Base-by-base conservation (phyloP, 2,113 vertebrate genomes). In the Siniperca knerii region DNA sequence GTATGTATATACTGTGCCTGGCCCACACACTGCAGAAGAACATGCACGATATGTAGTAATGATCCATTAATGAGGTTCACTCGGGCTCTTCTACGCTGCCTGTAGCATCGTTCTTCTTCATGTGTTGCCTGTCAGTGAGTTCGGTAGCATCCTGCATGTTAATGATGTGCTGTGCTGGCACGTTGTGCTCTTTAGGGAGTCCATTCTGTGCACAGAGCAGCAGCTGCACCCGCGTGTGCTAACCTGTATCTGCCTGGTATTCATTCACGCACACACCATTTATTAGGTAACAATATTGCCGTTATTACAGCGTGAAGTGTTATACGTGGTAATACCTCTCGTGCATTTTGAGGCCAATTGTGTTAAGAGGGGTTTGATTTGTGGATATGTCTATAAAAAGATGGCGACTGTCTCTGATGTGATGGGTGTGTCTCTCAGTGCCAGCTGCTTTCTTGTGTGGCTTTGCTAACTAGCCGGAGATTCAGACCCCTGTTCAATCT, bases 141-240 rank as follows among this genome's bases (percentile, higher is more conserved):
- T 81, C 65, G 13, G 54, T 72, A 61, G 73, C 82, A 85, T 87
- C 79, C 72, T 86, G 88, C 87, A 90, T 93, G 87, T 77, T 92
- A 93, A 94, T 92, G 82, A 89, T 66, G 69, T 88, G 89, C 86
- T 55, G 88, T 66, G 71, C 72, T 82, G 92, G 88, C 90, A 85
- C 72, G 60, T 81, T 86, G 65, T 6, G 46, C 73, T 93, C 93
- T 90, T 90, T 40, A 64, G 90, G 90, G 93, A 89, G 75, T 82
- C 85, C 37, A 46, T 10, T 64, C 65, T 81, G 75, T 75, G 85
- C 81, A 61, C 80, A 55, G 61, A 89, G 64, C 72, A 71, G 84
- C 79, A 84, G 92, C 85, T 86, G 65, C 82, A 76, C 69, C 23
- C 33, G 50, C 80, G 1, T 84, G 79, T 69, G 67, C 84, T 85